Percentiles rank a stretch among this genome's conserved stretches.
These are phyloP conservation scores for Hydrolagus affinis DNA, from an alignment of 2,113 vertebrate genomes.

Conservation along the genomic window DNA sequence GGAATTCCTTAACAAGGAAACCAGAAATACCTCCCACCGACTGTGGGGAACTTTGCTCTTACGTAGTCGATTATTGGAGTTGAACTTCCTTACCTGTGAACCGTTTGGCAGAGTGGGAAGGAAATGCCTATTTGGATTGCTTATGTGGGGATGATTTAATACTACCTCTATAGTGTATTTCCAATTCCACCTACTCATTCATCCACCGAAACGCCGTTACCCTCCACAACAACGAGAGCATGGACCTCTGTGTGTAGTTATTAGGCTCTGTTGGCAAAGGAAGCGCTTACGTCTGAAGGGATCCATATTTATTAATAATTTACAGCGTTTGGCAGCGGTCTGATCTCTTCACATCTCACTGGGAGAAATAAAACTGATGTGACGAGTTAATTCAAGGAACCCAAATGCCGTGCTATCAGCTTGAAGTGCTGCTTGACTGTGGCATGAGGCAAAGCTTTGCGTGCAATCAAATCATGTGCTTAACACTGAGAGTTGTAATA, in stretches of 20 bases:
- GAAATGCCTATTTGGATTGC: too few relatives aligned
- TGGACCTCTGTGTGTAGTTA: background rate
- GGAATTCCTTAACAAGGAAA: too few relatives aligned
- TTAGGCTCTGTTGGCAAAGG: background rate
- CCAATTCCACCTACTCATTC: too few relatives aligned
- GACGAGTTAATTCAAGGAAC: background rate
- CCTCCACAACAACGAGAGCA: too few relatives aligned
- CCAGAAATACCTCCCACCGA: too few relatives aligned
- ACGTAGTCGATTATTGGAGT: too few relatives aligned
- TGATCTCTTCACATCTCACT: background rate
- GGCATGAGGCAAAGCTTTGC: background rate
- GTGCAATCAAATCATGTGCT: background rate
- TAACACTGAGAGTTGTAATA: background rate
- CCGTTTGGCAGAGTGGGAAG: too few relatives aligned
- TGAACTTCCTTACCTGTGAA: too few relatives aligned
- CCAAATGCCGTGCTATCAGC: background rate
- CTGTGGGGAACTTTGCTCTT: too few relatives aligned
- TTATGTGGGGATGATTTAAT: too few relatives aligned
- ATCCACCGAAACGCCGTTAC: too few relatives aligned
- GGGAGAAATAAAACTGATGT: background rate
- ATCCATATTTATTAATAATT: slow-evolving; percentile 17
- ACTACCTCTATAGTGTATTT: too few relatives aligned
- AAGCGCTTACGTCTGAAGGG: background rate
- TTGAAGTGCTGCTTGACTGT: background rate
- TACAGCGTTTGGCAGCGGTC: slow-evolving; percentile 8